Conservation (phyloP, 1,140 invertebrate species). For the Drosophila tropicalis region DNA sequence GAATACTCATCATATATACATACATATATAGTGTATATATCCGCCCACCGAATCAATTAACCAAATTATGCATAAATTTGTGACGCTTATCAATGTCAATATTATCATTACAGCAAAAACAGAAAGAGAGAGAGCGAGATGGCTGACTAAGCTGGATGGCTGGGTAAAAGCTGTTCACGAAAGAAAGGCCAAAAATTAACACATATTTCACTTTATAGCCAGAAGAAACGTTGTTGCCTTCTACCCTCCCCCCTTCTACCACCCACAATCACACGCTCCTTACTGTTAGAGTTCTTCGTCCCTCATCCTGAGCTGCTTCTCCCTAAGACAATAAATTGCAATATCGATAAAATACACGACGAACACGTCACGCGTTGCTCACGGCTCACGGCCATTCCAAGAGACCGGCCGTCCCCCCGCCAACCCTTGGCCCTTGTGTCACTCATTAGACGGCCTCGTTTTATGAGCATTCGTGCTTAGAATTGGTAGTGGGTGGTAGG, state of each 20-base stretch:
- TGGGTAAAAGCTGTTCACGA: not conserved
- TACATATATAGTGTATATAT: not conserved
- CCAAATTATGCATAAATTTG: constrained; percentile 82
- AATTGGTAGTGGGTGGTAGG: not conserved
- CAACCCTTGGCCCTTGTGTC: constrained; percentile 24
- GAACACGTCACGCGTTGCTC: constrained; percentile 50
- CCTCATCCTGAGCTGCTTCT: constrained; percentile 15
- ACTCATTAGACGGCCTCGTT: constrained; percentile 61
- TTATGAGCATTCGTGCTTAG: constrained; percentile 40
- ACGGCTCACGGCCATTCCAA: constrained; percentile 27
- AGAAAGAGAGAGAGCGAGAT: not conserved
- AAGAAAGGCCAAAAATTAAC: constrained; percentile 63
- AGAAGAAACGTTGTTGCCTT: constrained; percentile 60
- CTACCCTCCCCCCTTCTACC: not conserved
- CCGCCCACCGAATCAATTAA: constrained; percentile 72
- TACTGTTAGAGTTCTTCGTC: too few species aligned
- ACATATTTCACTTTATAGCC: constrained; percentile 80
- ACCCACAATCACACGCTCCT: not conserved
- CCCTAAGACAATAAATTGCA: constrained; percentile 79
- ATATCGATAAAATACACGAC: constrained; percentile 81
- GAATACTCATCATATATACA: not conserved
- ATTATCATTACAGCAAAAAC: constrained; percentile 78
- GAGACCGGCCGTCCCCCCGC: not conserved
- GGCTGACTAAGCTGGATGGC: not conserved
- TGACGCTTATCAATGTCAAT: constrained; percentile 81